Evolutionary conservation across 2,888 invertebrate genomes (phyloP).

Genomic region (Melinaea marsaeus): DNA sequence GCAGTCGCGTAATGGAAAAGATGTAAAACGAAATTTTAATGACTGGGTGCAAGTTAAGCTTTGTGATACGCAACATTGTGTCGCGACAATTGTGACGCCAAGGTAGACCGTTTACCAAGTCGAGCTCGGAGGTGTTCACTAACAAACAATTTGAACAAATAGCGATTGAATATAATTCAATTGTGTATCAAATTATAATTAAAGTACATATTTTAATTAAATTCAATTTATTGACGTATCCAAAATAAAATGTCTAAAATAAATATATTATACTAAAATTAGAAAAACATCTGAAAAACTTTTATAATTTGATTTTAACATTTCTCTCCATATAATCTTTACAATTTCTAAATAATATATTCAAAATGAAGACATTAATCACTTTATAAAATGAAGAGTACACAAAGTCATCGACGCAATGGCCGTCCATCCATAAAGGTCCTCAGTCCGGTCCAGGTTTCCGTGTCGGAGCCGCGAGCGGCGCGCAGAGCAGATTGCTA

Average conservation of each 20-base stretch:
- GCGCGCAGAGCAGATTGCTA: conserved; percentile 60
- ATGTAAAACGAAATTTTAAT: conserved; percentile 77
- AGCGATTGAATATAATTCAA: not conserved
- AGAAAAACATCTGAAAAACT: too few species aligned
- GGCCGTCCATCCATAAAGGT: conserved; percentile 18
- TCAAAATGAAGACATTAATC: not conserved
- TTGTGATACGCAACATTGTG: conserved; percentile 67
- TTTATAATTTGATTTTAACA: too few species aligned
- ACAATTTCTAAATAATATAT: too few species aligned
- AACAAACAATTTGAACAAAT: not conserved
- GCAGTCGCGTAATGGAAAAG: conserved; percentile 74
- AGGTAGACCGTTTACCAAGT: conserved; percentile 62
- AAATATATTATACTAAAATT: too few species aligned
- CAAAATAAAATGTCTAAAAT: too few species aligned
- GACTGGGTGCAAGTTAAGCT: conserved; percentile 72
- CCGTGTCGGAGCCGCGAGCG: conserved; percentile 45
- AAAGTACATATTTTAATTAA: too few species aligned
- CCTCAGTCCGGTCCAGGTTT: conserved; percentile 33
- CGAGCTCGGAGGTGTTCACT: conserved; percentile 40
- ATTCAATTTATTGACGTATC: too few species aligned
- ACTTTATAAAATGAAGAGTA: not conserved
- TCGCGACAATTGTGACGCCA: conserved; percentile 49
- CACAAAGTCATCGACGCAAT: conserved; percentile 5
- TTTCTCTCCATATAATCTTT: too few species aligned
- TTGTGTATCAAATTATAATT: too few species aligned